phyloP scores from a whole-genome alignment of 2,113 vertebrate species.

The Gallinago undulata region DNA sequence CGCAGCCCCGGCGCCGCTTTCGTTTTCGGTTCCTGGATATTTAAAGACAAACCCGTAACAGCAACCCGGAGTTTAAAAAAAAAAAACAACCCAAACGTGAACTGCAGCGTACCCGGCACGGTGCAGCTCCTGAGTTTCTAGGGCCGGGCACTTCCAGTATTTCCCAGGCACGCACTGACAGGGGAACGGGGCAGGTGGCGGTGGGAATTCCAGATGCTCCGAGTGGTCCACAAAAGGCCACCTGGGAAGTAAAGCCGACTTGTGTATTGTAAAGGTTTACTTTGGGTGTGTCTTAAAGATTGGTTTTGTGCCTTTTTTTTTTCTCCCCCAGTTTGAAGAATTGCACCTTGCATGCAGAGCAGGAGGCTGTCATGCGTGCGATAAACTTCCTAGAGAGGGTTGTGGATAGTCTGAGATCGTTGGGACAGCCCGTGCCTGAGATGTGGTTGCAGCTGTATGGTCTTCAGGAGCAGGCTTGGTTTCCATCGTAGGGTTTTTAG shows the following conservation, averaged over 20 bases:
- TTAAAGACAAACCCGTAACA: background rate
- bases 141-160: background rate
- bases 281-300: too few relatives aligned
- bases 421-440: background rate
- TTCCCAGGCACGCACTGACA: fast-evolving
- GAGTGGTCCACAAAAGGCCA: background rate
- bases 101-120: fast-evolving
- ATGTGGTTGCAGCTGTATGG: background rate
- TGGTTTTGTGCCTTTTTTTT: background rate
- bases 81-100: fast-evolving
- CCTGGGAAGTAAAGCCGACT: background rate
- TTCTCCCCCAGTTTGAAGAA: background rate
- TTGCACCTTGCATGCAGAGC: background rate
- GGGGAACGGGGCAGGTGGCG: fast-evolving
- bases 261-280: background rate
- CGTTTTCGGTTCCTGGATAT: conserved; percentile 61
- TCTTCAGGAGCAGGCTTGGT: background rate
- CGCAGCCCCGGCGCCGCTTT: background rate
- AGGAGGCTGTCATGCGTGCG: background rate
- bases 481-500: background rate
- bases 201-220: fast-evolving
- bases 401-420: background rate
- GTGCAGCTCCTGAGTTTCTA: fast-evolving
- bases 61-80: fast-evolving
- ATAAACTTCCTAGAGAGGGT: background rate